phyloP scores from a whole-genome alignment of 2,113 vertebrate species.

The cattle (Bos taurus) region DNA sequence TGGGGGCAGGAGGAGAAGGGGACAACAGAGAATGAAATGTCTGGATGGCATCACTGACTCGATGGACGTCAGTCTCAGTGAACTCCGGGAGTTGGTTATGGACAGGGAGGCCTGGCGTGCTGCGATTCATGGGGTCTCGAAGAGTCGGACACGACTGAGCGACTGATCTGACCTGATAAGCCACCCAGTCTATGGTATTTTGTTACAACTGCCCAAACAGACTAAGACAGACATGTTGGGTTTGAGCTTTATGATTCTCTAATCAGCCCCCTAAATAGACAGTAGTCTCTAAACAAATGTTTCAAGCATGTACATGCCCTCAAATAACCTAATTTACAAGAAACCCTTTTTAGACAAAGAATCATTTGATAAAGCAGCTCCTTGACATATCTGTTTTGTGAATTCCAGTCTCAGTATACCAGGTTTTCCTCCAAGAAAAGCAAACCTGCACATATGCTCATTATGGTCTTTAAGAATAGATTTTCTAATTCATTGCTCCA shows the following conservation, averaged over 20 bases:
- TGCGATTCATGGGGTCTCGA: no score
- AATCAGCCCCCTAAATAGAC: background rate
- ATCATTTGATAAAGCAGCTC: background rate
- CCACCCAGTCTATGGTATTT: background rate
- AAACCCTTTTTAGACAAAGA: background rate
- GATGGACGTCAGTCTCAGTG: no score
- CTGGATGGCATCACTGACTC: no score
- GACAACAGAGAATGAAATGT: no score
- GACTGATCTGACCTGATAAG: background rate
- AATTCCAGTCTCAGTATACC: background rate
- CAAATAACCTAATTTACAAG: background rate
- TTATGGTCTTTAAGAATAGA: constrained; percentile 4
- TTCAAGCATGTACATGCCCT: background rate
- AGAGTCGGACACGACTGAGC: no score
- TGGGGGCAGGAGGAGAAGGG: no score
- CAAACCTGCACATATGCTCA: background rate
- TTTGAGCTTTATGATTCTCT: background rate
- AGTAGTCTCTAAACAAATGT: background rate
- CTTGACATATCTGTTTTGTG: background rate
- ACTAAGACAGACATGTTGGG: background rate
- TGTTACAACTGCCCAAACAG: background rate
- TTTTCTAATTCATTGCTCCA: constrained; percentile 34
- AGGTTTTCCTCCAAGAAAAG: background rate
- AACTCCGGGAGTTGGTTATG: no score
- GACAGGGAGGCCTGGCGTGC: no score